Evolutionary conservation across 2,113 vertebrate genomes (phyloP).

Genomic region (Datnioides undecimradiatus): DNA sequence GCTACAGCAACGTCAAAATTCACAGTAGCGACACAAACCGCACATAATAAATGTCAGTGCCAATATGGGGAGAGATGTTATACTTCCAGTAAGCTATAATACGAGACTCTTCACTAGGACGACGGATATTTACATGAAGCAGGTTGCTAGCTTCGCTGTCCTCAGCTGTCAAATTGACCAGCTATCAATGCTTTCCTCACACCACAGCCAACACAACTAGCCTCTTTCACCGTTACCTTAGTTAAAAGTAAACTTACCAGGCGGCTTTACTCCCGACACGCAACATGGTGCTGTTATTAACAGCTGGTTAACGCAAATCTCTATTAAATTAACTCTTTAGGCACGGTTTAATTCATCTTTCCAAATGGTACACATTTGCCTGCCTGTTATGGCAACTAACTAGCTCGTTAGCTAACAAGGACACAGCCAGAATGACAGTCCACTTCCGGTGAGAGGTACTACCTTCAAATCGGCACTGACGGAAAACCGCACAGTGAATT

Average conservation of each 20-base stretch:
- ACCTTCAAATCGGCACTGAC: conserved; percentile 47
- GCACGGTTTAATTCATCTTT: conserved; percentile 73
- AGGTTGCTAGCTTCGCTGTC: conserved; percentile 9
- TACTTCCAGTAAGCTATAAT: rapidly evolving
- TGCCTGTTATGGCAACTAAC: conserved; percentile 42
- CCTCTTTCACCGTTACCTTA: background rate
- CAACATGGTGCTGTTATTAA: conserved; percentile 76
- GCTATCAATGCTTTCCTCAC: background rate
- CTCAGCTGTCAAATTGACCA: conserved; percentile 58
- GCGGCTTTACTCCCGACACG: conserved; percentile 79
- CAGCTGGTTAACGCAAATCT: conserved; percentile 42
- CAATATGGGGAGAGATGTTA: no score
- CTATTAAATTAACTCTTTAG: conserved; percentile 44
- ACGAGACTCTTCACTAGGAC: background rate
- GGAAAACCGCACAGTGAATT: background rate
- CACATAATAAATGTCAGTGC: background rate
- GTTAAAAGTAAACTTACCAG: conserved; percentile 76
- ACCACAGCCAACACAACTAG: conserved; percentile 17
- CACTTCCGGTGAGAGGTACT: conserved; percentile 75
- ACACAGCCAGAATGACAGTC: conserved; percentile 78
- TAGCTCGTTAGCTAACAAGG: conserved; percentile 79
- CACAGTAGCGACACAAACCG: background rate
- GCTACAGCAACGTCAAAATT: background rate
- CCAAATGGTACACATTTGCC: conserved; percentile 64
- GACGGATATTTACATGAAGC: background rate